phyloP scores from a whole-genome alignment of 2,888 invertebrate genomes.

The Crepidodera aurea region DNA sequence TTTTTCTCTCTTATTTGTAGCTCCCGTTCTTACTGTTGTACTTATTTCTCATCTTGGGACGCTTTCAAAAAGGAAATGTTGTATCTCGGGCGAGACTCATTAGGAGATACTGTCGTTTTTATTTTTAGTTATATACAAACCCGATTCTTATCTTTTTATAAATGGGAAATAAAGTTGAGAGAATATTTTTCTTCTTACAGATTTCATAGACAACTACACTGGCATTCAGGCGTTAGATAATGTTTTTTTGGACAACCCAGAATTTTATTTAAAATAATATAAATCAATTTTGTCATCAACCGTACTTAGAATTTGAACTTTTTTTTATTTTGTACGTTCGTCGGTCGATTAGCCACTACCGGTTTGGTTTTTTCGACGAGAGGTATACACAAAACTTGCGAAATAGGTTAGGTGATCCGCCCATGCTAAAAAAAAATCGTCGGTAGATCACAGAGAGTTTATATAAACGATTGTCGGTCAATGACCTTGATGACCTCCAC shows the following conservation, averaged over 20 bases:
- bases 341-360: slow-evolving; percentile 4
- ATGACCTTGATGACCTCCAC: slow-evolving; percentile 59
- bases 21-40: background rate
- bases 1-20: background rate
- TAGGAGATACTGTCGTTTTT: background rate
- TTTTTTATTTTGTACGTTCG: too few relatives aligned
- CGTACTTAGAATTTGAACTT: too few relatives aligned
- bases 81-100: background rate
- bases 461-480: slow-evolving; percentile 56
- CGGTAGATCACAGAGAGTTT: slow-evolving; percentile 58
- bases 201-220: too few relatives aligned
- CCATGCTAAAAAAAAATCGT: slow-evolving; percentile 51
- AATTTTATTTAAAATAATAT: too few relatives aligned
- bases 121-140: background rate
- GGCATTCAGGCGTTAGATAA: too few relatives aligned
- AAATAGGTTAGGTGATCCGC: slow-evolving; percentile 46
- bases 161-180: too few relatives aligned
- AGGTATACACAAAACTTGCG: slow-evolving; percentile 27
- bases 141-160: background rate
- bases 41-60: background rate
- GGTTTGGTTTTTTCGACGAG: background rate
- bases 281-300: too few relatives aligned
- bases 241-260: too few relatives aligned
- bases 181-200: too few relatives aligned
- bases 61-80: background rate